phyloP scores from a whole-genome alignment of 2,797 vertebrate genomes.

The Rhinophrynus dorsalis region DNA sequence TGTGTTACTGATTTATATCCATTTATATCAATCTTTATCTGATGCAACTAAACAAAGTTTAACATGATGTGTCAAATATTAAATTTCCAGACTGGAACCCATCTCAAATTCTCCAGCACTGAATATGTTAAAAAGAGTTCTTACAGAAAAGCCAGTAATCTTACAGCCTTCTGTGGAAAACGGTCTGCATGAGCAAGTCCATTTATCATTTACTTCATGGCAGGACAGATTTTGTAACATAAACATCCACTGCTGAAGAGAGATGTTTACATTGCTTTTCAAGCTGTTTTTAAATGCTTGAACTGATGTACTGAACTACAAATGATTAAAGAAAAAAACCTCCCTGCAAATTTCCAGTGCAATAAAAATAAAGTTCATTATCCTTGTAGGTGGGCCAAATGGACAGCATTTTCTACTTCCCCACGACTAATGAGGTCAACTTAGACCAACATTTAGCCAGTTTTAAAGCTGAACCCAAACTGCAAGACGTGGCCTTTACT shows the following conservation, averaged over 20 bases:
- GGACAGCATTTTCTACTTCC: constrained; percentile 17
- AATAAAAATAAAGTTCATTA: constrained; percentile 38
- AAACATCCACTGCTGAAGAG: constrained; percentile 28
- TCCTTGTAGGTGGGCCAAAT: constrained; percentile 44
- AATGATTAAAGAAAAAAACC: constrained; percentile 17
- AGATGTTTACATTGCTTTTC: constrained; percentile 28
- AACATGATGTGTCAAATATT: too few relatives aligned
- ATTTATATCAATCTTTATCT: too few relatives aligned
- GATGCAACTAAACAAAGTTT: too few relatives aligned
- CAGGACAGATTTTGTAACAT: constrained; percentile 23
- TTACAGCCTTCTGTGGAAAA: background rate
- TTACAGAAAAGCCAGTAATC: constrained; percentile 7
- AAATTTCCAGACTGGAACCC: too few relatives aligned
- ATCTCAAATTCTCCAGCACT: background rate
- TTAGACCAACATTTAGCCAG: background rate
- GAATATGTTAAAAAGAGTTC: constrained; percentile 1
- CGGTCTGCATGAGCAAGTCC: background rate
- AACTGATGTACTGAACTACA: constrained; percentile 16
- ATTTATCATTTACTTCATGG: constrained; percentile 36
- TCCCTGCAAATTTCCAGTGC: constrained; percentile 19
- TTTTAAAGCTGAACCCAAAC: background rate
- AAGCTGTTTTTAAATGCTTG: constrained; percentile 24
- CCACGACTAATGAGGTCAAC: constrained; percentile 38
- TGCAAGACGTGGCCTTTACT: background rate
- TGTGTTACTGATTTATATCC: too few relatives aligned